Evolutionary conservation across 2,888 invertebrate species (phyloP).

Genomic region (Scotopteryx bipunctaria): DNA sequence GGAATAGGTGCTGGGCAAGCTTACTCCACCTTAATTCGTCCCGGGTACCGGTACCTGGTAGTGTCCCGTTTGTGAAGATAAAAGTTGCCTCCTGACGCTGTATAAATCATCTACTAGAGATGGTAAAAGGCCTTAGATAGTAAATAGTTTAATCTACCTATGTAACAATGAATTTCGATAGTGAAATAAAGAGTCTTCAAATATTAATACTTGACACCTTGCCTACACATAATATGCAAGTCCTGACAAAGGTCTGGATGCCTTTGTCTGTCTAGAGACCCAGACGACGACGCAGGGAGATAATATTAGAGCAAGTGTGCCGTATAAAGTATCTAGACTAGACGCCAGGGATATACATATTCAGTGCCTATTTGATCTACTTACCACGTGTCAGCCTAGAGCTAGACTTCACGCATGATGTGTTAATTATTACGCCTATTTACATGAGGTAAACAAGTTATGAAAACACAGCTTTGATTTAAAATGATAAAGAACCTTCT

Average conservation of each 20-base stretch:
- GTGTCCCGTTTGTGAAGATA: too few relatives aligned
- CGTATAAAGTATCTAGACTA: conserved; percentile 6
- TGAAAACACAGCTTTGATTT: not conserved
- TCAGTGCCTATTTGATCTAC: conserved; percentile 19
- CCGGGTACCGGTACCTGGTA: too few relatives aligned
- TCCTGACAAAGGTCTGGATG: conserved; percentile 1
- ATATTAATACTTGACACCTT: not conserved
- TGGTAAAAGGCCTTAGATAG: too few relatives aligned
- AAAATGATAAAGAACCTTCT: too few relatives aligned
- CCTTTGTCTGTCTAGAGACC: not conserved
- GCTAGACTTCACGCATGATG: conserved; percentile 10
- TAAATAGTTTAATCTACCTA: too few relatives aligned
- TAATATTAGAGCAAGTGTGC: conserved; percentile 7
- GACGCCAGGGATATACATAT: conserved; percentile 24
- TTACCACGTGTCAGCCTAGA: conserved; percentile 18
- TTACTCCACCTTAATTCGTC: too few relatives aligned
- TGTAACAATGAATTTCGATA: too few relatives aligned
- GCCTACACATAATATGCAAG: not conserved
- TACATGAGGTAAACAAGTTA: not conserved
- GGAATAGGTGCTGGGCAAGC: too few relatives aligned
- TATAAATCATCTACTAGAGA: too few relatives aligned
- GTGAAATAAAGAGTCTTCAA: too few relatives aligned
- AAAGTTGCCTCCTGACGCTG: too few relatives aligned
- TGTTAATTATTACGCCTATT: conserved; percentile 10
- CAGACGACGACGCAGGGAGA: conserved; percentile 10